These are phyloP conservation scores for Esox niger DNA, from an alignment of 2,113 vertebrate genomes.

Conservation along the genomic window DNA sequence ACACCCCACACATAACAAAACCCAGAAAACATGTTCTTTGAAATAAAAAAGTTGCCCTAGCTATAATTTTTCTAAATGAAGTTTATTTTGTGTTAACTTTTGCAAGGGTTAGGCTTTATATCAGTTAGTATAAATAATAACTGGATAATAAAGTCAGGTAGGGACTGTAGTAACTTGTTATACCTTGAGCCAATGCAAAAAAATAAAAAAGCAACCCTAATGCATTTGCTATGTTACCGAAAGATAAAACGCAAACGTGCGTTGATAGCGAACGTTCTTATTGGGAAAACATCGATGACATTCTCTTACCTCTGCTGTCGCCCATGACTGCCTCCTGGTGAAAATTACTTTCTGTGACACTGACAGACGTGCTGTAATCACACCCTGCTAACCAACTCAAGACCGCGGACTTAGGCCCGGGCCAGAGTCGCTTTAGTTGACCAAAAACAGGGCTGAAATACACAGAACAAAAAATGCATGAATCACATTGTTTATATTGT, in stretches of 20 bases:
- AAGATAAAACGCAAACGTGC: not conserved
- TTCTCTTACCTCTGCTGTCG: constrained; percentile 75
- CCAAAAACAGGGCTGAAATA: constrained; percentile 65
- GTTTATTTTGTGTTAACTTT: too few species aligned
- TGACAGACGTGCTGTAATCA: constrained; percentile 36
- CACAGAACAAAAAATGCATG: constrained; percentile 7
- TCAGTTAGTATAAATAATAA: too few species aligned
- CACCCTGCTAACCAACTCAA: constrained; percentile 62
- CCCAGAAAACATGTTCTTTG: not conserved
- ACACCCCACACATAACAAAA: not conserved
- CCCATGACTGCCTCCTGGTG: constrained; percentile 63
- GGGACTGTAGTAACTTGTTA: not conserved
- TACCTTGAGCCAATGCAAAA: not conserved
- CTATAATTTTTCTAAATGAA: too few species aligned
- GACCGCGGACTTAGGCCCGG: constrained; percentile 77
- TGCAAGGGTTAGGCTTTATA: too few species aligned
- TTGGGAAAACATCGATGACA: not conserved
- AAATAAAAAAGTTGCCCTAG: not conserved
- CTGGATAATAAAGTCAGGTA: not conserved
- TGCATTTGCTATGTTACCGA: constrained; percentile 3
- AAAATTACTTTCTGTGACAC: constrained; percentile 15
- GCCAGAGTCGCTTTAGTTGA: constrained; percentile 59
- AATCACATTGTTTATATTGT: not conserved
- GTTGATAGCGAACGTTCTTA: not conserved
- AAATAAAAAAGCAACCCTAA: not conserved